Evolutionary conservation across 2,113 vertebrate genomes (phyloP), one percentile per base, ranked within the genome.

Genomic region (Cricetomys ansorgei): DNA sequence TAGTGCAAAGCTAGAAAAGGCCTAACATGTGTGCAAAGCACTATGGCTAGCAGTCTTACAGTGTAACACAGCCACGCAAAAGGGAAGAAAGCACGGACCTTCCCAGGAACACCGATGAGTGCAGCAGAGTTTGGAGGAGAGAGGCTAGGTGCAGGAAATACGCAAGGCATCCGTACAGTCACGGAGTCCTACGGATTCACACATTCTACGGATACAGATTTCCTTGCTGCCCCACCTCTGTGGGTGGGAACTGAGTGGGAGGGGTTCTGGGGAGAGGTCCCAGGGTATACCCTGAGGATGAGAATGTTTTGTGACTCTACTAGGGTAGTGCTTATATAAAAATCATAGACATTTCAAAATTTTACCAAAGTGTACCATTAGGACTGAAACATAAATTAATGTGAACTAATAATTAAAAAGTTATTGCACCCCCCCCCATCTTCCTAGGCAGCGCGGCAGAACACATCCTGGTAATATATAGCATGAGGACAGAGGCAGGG

Each of bases 321-420:
- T 53, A 31, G 62, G n/a, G 10, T 84, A 57, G 50, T 64, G 13
- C 53, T 65, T 88, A 64, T 3, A 55, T 31, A 13, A 43, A 43
- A 89, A 83, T 93, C 88, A 92, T 8, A 53, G 10, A 50, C 23
- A 43, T 97, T 59, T 93, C 59, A 93, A 43, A 80, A 70, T 55
- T 92, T 92, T 50, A 89, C 16, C 6, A 16, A 89, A 75, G 27
- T 27, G 2, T 67, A 48, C n/a, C 57, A 70, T 77, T 50, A 79
- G 45, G 17, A 73, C 50, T 59, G 2, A 85, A 75, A 91, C 69
- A 64, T 57, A 92, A 94, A 45, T 79, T 37, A 69, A 64, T 37
- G 69, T 76, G 50, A 91, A 34, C 23, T 85, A 53, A 37, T 81
- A 80, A 25, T 31, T n/a, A 10, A 89, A 95, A 57, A 59, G 6